Conservation (phyloP, 2,797 vertebrate species). For the Tenualosa ilisha region DNA sequence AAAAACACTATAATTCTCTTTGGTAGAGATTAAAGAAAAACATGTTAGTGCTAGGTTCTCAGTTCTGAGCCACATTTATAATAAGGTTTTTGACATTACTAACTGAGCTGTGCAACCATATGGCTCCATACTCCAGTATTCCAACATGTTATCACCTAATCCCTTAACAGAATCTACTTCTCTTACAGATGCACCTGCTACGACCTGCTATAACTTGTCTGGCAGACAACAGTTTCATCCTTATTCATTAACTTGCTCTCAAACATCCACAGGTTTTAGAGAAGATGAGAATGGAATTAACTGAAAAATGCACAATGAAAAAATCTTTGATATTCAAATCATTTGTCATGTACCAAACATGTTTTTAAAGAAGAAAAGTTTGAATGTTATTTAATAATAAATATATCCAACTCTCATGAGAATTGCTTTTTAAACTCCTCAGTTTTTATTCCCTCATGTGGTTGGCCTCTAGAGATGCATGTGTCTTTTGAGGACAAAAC, state of each 20-base stretch:
- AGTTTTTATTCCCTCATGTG: not conserved
- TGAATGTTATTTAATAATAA: constrained; percentile 9
- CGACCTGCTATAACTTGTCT: not conserved
- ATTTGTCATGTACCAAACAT: not conserved
- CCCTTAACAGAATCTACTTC: not conserved
- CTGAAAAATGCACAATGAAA: not conserved
- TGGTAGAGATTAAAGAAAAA: not conserved
- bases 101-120: not conserved
- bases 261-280: not conserved
- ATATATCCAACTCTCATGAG: not conserved
- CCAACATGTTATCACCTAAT: not conserved
- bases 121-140: constrained; percentile 31
- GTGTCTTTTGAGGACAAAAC: not conserved
- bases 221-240: not conserved
- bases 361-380: not conserved
- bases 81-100: constrained; percentile 52
- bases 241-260: not conserved
- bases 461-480: not conserved
- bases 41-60: not conserved
- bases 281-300: not conserved
- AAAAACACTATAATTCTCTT: too few relatives aligned
- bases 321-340: not conserved
- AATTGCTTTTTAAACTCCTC: not conserved
- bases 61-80: constrained; percentile 65
- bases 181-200: not conserved